A percentile compares a stretch with the other conserved stretches of the same genome.
Conservation (phyloP, 2,797 vertebrate species). For the Sebastes dallii region DNA sequence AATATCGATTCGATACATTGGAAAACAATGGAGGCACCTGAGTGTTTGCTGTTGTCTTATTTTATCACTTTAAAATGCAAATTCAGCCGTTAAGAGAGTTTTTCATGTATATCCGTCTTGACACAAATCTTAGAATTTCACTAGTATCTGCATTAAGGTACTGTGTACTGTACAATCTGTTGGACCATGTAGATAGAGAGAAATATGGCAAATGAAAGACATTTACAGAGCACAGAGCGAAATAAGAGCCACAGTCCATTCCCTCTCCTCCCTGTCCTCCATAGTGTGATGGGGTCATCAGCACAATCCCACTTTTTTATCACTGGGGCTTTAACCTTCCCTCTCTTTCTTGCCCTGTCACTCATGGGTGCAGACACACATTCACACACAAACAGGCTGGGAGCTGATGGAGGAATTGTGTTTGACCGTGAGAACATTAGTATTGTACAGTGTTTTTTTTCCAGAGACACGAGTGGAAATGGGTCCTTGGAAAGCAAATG, state of each 20-base stretch:
- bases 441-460: conserved; percentile 22
- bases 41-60: conserved; percentile 27
- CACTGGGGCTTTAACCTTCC: conserved; percentile 34
- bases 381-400: conserved; percentile 19
- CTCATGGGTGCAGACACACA: conserved; percentile 29
- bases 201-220: conserved; percentile 7
- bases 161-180: neutral
- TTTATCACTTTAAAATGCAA: conserved; percentile 37
- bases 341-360: conserved; percentile 1
- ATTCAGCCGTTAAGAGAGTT: neutral
- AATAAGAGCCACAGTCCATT: conserved; percentile 1
- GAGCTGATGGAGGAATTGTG: conserved; percentile 65
- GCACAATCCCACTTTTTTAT: conserved; percentile 24
- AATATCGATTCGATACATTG: conserved; percentile 52
- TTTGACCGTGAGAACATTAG: conserved; percentile 49
- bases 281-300: conserved; percentile 21
- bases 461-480: conserved; percentile 7
- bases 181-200: neutral
- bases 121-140: neutral
- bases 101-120: neutral
- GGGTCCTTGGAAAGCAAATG: neutral
- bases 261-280: neutral
- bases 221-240: conserved; percentile 6
- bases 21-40: conserved; percentile 43
- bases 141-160: neutral